Base-by-base conservation (phyloP, 2,113 vertebrate genomes). In the Orthonyx spaldingii region DNA sequence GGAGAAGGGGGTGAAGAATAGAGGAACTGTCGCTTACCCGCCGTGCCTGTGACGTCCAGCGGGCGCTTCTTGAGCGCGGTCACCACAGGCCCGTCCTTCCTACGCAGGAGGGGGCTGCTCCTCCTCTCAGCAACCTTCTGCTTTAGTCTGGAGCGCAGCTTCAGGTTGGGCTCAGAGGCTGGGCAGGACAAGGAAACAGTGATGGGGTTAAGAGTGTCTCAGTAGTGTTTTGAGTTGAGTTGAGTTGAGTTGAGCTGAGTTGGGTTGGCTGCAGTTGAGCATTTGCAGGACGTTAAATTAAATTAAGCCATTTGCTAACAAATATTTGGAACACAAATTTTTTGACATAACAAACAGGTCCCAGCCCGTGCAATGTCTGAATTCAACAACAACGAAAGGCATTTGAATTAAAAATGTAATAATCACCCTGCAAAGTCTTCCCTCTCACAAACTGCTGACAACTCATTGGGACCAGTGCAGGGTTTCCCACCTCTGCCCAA, bases 161-260 rank as follows among this genome's bases (percentile, higher is more conserved):
- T 99, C 95, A 99, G 97, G 94, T 99, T 99, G 96, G 99, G 99
- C 93, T 99, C 99, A 56, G 99, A 99, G 3, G 99, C 99, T 99
- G 97, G 42, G 41, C 1, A 4, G 7, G 27, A 69, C 19, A 86
- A 64, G 35, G 37, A 56, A 88, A 79, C 4, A n/a, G 35, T 2
- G 16, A 9, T 14, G 16, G 20, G 64, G 28, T 52, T 57, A 23
- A 2, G 6, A n/a, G 22, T 1, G 14, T 11, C 65, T 50, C 20
- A 15, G 21, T 3, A 11, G 47, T 1, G 12, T 35, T 11, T 39
- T 27, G 59, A 28, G 35, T 28, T 39, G 59, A 26, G 35, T 17
- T 22, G 26, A n/a, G 12, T 35, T 11, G 57, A 16, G 15, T 39
- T 27, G 59, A 28, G 35, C 24, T 39, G 59, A 26, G 35, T 17